phyloP scores from a whole-genome alignment of 2,797 vertebrate species.

The Siniperca obscura region DNA sequence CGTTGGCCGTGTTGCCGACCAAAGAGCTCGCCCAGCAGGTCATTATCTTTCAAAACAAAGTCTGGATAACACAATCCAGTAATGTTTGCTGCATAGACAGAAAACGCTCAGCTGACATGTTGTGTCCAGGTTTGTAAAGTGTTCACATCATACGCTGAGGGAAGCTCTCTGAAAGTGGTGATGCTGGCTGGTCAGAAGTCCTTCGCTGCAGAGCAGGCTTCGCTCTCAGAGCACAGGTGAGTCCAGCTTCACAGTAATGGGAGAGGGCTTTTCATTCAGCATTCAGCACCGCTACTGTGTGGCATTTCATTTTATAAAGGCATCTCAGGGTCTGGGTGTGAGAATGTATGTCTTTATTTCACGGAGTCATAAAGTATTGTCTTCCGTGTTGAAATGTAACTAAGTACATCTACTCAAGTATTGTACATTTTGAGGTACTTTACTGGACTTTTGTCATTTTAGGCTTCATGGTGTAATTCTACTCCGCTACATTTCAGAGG shows the following conservation, averaged over 20 bases:
- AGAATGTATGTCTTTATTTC: background rate
- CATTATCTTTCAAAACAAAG: background rate
- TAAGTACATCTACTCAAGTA: background rate
- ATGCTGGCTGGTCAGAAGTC: slow-evolving; percentile 91
- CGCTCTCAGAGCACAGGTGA: slow-evolving; percentile 89
- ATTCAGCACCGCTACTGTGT: no score
- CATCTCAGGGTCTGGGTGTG: background rate
- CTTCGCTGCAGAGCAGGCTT: slow-evolving; percentile 89
- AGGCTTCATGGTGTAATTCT: no score
- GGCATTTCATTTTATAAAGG: background rate
- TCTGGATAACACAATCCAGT: no score
- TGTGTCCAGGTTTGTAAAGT: slow-evolving; percentile 90
- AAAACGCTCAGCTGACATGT: background rate
- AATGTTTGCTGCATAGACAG: background rate
- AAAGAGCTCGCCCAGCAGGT: slow-evolving; percentile 99
- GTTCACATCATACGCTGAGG: slow-evolving; percentile 89
- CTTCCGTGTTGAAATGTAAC: background rate
- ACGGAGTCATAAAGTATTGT: background rate
- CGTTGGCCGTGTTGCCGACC: slow-evolving; percentile 92
- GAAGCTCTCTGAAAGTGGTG: slow-evolving; percentile 88
- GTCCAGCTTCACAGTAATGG: background rate
- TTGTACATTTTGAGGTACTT: no score
- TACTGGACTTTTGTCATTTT: no score
- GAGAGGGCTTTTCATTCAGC: background rate
- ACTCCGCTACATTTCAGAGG: no score